phyloP scores from a whole-genome alignment of 1,140 invertebrate genomes.

The Archivesica marissinica region DNA sequence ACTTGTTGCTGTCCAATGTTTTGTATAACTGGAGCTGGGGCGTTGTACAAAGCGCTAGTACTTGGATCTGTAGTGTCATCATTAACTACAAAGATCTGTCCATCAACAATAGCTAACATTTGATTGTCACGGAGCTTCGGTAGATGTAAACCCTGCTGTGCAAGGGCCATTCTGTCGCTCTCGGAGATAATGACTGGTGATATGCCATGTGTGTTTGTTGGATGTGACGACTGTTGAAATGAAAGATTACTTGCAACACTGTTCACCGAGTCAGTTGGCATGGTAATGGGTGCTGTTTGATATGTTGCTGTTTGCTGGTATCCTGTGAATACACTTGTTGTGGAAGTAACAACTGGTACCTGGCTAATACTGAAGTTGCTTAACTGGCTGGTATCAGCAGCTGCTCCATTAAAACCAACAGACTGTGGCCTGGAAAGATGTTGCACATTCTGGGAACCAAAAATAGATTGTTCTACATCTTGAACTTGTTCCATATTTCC shows the following conservation, averaged over 20 bases:
- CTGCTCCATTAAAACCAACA: not conserved
- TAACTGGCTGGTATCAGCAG: not conserved
- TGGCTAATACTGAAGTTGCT: not conserved
- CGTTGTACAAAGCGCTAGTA: not conserved
- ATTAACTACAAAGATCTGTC: conserved; percentile 1
- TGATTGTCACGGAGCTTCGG: not conserved
- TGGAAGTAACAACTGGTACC: not conserved
- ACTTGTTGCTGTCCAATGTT: conserved; percentile 15
- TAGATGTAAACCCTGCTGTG: not conserved
- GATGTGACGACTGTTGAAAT: not conserved
- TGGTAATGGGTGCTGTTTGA: not conserved
- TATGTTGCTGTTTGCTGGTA: not conserved
- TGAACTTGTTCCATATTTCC: not conserved
- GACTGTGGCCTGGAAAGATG: not conserved
- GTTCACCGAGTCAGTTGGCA: not conserved
- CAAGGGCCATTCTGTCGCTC: not conserved
- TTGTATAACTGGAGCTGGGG: not conserved
- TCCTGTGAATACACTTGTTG: not conserved
- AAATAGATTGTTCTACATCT: not conserved
- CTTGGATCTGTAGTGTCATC: conserved; percentile 4
- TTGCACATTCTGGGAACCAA: not conserved
- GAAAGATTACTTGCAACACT: not conserved
- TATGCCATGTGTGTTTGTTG: not conserved
- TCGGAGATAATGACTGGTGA: not conserved
- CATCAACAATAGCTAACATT: not conserved